Percentiles rank a stretch among this genome's conserved stretches.
These are phyloP conservation scores for Lucinisca nassula DNA, from an alignment of 2,888 invertebrate genomes.

Conservation along the genomic window DNA sequence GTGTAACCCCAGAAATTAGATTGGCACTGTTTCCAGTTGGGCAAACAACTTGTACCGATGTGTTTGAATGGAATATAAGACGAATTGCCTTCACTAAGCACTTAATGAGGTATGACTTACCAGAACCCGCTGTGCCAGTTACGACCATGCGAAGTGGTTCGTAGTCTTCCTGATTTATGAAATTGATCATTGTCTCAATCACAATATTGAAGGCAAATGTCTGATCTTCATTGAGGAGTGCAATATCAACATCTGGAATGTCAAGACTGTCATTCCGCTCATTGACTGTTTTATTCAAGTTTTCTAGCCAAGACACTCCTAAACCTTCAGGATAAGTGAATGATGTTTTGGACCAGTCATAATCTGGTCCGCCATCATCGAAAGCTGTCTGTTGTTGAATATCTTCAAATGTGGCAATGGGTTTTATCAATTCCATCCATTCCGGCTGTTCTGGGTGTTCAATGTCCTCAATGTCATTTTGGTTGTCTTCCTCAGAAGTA, in stretches of 20 bases:
- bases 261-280: neutral
- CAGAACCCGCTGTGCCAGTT: conserved; percentile 66
- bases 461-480: neutral
- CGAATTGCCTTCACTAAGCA: conserved; percentile 60
- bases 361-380: conserved; percentile 71
- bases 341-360: conserved; percentile 43
- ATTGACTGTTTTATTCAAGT: neutral
- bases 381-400: conserved; percentile 41
- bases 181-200: conserved; percentile 48
- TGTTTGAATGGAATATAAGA: conserved; percentile 44
- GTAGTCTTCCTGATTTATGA: neutral
- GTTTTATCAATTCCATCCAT: conserved; percentile 64
- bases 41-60: conserved; percentile 65
- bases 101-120: conserved; percentile 65
- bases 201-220: conserved; percentile 57
- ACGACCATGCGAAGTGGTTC: conserved; percentile 57
- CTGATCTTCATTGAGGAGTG: conserved; percentile 63
- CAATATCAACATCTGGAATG: conserved; percentile 50
- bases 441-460: conserved; percentile 47
- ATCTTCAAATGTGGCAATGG: conserved; percentile 21
- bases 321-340: conserved; percentile 20
- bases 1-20: conserved; percentile 64
- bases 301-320: neutral
- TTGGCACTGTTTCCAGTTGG: conserved; percentile 73
- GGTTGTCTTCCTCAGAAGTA: neutral